Evolutionary conservation across 2,797 vertebrate species (phyloP).

Genomic region (Carcharodon carcharias): DNA sequence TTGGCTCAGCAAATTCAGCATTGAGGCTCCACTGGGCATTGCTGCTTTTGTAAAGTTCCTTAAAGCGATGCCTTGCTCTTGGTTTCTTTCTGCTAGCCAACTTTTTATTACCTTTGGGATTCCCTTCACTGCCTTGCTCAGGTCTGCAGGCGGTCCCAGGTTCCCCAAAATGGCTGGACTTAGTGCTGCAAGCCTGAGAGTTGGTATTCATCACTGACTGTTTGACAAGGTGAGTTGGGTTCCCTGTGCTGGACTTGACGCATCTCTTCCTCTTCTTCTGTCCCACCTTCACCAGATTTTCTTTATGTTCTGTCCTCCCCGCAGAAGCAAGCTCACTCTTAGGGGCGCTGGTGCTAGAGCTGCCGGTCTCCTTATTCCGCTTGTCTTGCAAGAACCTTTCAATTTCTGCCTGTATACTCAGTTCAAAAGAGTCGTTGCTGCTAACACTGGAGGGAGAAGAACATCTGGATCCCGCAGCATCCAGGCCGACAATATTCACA

Average conservation of each 20-base stretch:
- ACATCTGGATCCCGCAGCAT: constrained; percentile 44
- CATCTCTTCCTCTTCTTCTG: constrained; percentile 43
- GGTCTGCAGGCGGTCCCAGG: not conserved
- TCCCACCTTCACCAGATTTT: not conserved
- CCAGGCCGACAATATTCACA: not conserved
- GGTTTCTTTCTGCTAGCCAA: not conserved
- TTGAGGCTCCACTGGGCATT: not conserved
- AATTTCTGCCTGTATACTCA: constrained; percentile 64
- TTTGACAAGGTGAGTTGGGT: not conserved
- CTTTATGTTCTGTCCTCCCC: not conserved
- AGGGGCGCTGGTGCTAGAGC: not conserved
- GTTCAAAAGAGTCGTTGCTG: constrained; percentile 66
- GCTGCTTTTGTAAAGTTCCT: not conserved
- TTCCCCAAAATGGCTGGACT: not conserved
- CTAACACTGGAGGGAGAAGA: constrained; percentile 59
- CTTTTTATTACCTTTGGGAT: not conserved
- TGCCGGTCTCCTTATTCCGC: constrained; percentile 49
- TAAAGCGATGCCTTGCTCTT: not conserved
- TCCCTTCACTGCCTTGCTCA: not conserved
- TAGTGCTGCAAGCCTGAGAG: not conserved
- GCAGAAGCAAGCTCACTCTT: not conserved
- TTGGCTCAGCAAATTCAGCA: not conserved
- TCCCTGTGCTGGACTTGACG: not conserved
- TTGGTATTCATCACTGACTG: no score
- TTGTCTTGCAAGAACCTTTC: constrained; percentile 63